Evolutionary conservation across 2,888 invertebrate species (phyloP), one percentile per base, ranked within the genome.

Genomic region (Tuta absoluta): DNA sequence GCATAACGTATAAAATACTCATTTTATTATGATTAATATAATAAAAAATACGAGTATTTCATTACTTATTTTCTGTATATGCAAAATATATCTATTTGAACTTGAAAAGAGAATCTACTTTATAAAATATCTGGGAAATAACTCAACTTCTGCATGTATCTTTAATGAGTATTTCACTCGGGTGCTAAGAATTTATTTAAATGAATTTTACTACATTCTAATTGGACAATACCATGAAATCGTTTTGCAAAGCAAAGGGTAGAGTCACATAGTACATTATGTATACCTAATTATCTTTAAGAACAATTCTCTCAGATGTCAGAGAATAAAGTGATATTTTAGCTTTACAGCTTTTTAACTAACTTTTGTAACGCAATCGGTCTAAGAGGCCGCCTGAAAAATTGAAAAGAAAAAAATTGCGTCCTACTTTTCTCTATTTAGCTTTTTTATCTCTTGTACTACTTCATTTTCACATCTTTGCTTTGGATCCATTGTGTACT

Each of bases 271-370:
- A 71, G 72, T 72, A 73, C 72, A 74, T 70, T 72, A 70, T 73
- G 71, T 75, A 76, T 75, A 78, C 72, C 72, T 82, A 82, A 82
- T 75, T 81, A 80, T 83, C 78, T 82, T 68, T 85, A 80, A 73
- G 75, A 72, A 78, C 73, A 75, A 86, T 87, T 87, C 87, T 91
- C 88, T 84, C 74, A 67, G 67, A 66, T 73, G 72, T 77, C 73
- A 77, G 87, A 85, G 88, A 80, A 85, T 84, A 80, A 75, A 77
- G 91, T 91, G 91, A 91, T 91, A 91, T 87, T 85, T 87, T 85
- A 90, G 91, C 91, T 91, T 91, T 91, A 91, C 86, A 80, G 90
- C 90, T 88, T 86, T 84, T 80, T 81, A 77, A 77, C 83, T 78
- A 84, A 76, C 75, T 77, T 82, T 82, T 78, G 73, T 80, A 79